A percentile compares a stretch with the other conserved stretches of the same genome.
phyloP scores from a whole-genome alignment of 2,888 invertebrate species.

The Camponotus fellah region DNA sequence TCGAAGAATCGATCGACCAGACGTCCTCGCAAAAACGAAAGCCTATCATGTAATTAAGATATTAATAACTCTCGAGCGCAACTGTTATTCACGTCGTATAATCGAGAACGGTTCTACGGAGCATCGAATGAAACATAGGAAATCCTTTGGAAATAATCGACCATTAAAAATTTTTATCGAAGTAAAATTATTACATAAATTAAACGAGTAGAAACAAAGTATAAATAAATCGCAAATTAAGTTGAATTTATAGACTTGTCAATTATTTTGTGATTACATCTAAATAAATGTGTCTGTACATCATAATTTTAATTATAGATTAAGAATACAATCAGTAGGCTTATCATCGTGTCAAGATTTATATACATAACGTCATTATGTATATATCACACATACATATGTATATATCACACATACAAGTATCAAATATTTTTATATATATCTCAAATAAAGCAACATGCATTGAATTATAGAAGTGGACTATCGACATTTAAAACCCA shows the following conservation, averaged over 20 bases:
- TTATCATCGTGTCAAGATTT: not conserved
- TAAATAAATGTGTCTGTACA: not conserved
- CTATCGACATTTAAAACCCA: not conserved
- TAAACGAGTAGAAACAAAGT: not conserved
- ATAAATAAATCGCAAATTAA: not conserved
- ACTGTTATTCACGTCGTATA: constrained; percentile 28
- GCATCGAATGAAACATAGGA: not conserved
- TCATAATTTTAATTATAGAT: not conserved
- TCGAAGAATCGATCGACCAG: constrained; percentile 68
- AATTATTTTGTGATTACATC: not conserved
- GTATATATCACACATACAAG: not conserved
- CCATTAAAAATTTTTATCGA: not conserved
- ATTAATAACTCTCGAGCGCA: constrained; percentile 68
- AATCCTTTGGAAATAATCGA: not conserved
- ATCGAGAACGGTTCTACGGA: constrained; percentile 30
- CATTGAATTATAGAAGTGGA: not conserved
- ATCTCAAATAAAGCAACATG: not conserved
- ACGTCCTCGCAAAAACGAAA: constrained; percentile 74
- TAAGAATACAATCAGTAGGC: not conserved
- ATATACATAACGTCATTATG: not conserved
- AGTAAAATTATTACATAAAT: not conserved
- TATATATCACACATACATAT: too few species aligned
- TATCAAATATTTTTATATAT: not conserved
- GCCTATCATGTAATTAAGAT: constrained; percentile 71
- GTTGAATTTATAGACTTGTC: not conserved